phyloP scores from a whole-genome alignment of 1,140 invertebrate genomes.

The Polypedilum pembai region DNA sequence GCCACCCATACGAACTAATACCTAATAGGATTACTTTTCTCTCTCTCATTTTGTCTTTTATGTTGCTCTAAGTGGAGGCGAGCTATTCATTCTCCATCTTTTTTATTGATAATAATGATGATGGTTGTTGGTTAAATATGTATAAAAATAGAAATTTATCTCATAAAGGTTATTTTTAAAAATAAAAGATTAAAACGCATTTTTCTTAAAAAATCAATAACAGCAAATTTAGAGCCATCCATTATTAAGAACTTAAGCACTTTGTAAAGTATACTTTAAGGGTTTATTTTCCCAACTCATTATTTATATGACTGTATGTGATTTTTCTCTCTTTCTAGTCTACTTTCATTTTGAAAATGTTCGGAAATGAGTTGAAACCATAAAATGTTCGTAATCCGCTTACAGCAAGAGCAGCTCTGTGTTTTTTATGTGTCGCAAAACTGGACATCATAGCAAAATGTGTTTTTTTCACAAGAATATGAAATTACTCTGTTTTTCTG shows the following conservation, averaged over 20 bases:
- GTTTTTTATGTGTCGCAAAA: not conserved
- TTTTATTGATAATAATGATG: no score
- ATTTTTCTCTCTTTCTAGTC: not conserved
- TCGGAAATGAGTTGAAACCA: constrained; percentile 11
- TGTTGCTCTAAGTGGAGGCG: no score
- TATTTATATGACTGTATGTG: constrained; percentile 2
- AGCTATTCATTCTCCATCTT: no score
- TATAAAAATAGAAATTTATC: no score
- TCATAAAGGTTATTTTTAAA: no score
- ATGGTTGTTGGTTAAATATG: no score
- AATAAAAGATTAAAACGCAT: no score
- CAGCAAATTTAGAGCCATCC: not conserved
- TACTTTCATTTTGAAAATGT: not conserved
- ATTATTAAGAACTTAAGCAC: not conserved
- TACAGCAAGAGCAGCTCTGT: not conserved
- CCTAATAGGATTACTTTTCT: no score
- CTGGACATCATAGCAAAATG: not conserved
- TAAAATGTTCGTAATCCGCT: constrained; percentile 17
- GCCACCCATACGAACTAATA: no score
- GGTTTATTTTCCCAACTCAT: constrained; percentile 10
- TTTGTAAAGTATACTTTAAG: constrained; percentile 7
- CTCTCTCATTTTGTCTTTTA: no score
- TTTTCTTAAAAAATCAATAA: no score
- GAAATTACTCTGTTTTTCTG: not conserved
- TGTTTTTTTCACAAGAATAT: not conserved